These are phyloP conservation scores for Leucophora obtusa DNA, from an alignment of 2,888 invertebrate genomes.

Conservation along the genomic window DNA sequence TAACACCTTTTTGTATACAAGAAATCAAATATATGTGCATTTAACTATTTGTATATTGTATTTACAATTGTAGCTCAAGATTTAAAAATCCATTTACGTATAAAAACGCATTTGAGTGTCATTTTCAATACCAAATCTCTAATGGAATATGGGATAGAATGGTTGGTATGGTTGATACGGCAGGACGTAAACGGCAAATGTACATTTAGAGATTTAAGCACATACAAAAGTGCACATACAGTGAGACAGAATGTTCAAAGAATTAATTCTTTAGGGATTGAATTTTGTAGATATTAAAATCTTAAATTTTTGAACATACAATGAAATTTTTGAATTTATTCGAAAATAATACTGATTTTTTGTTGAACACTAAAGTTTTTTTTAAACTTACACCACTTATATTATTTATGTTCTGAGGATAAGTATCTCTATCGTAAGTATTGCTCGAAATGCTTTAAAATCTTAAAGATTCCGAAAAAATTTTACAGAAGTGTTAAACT, in stretches of 20 bases:
- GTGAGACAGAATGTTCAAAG: not conserved
- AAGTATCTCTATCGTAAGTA: too few relatives aligned
- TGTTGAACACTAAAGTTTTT: too few relatives aligned
- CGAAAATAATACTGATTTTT: too few relatives aligned
- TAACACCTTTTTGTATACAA: not conserved
- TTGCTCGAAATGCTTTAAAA: too few relatives aligned
- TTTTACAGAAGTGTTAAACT: too few relatives aligned
- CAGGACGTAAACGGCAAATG: not conserved
- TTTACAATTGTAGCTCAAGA: not conserved
- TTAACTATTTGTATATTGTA: not conserved
- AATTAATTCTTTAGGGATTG: not conserved
- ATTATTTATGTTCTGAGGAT: too few relatives aligned
- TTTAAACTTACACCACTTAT: too few relatives aligned
- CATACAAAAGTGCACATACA: too few relatives aligned
- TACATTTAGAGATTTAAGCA: too few relatives aligned
- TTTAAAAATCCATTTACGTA: conserved; percentile 18
- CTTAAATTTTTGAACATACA: not conserved
- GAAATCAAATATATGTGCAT: not conserved
- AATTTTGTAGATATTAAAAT: not conserved
- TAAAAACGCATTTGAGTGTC: conserved; percentile 31
- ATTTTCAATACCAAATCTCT: conserved; percentile 36
- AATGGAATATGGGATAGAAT: conserved; percentile 25
- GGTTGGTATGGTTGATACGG: not conserved
- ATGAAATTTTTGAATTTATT: too few relatives aligned
- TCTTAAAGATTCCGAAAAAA: too few relatives aligned